Evolutionary conservation across 2,888 invertebrate species (phyloP).

Genomic region (Cynaeus angustus): DNA sequence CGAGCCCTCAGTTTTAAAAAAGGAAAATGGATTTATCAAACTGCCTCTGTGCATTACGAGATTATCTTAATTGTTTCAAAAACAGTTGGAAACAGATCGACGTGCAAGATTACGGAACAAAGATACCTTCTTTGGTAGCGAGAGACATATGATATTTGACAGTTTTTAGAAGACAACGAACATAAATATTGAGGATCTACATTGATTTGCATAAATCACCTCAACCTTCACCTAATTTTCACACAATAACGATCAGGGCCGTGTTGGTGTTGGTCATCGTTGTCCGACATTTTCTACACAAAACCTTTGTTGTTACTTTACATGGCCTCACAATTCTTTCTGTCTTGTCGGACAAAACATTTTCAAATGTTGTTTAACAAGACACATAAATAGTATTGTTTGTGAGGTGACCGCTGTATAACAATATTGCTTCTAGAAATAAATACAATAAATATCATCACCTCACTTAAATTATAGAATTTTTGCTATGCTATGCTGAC

Average conservation of each 20-base stretch:
- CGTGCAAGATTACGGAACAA: conserved; percentile 30
- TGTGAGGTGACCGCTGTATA: not conserved
- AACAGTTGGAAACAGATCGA: conserved; percentile 43
- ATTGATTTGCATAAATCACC: no score
- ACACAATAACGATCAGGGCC: not conserved
- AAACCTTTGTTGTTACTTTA: conserved; percentile 1
- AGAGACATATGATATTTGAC: conserved; percentile 5
- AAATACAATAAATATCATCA: no score
- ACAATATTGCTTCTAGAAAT: no score
- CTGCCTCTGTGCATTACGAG: conserved; percentile 31
- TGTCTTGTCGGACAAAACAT: not conserved
- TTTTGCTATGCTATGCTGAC: not conserved
- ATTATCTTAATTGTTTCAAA: conserved; percentile 41
- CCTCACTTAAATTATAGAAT: not conserved
- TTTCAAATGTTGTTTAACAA: not conserved
- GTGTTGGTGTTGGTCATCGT: conserved; percentile 4
- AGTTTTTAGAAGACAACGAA: not conserved
- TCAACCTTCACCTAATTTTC: conserved; percentile 2
- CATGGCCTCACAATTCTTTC: not conserved
- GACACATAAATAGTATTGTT: conserved; percentile 2
- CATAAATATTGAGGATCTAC: not conserved
- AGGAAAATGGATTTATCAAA: conserved; percentile 36
- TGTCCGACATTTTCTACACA: not conserved
- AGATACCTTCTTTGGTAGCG: conserved; percentile 12
- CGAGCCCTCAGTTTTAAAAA: not conserved